Base-by-base conservation (phyloP, 1,140 invertebrate genomes). In the Radopholus similis region DNA sequence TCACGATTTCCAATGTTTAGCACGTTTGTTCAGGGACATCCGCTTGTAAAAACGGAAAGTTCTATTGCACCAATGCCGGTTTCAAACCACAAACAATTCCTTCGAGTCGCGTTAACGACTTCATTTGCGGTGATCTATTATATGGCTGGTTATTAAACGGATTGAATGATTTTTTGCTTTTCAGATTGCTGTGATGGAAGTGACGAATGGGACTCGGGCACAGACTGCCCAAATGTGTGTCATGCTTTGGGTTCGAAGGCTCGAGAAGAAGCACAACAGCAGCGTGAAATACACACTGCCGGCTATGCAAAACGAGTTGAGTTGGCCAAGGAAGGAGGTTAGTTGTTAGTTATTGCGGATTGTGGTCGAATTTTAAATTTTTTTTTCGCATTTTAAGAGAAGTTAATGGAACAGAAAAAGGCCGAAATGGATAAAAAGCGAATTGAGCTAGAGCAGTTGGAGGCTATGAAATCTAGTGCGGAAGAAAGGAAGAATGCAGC, bases 101-200 rank as follows among this genome's bases (percentile, higher is more conserved):
- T 2, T 92, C 93, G 28, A 90, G 90, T 4, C 86, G 90, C 78
- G 93, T 98, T 0, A 95, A 97, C 82, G 96, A 99, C 86, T 91
- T 92, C 2, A 88, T 97, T 70, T 99, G 96, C 86, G 93, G 91
- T 86, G 73, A 63, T 68, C 65, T 68, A 34, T 64, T 38, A 11
- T 4, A 35, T 2, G n/a, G 59, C 13, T 38, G 15, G 37, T 34
- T 30, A 11, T 28, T 53, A 30, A 38, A 38, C 4, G 44, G n/a
- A 30, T 34, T 23, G 21, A 51, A 51, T 32, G 30, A 32, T 40
- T 72, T 66, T 53, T 72, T 64, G 51, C 47, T 44, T 68, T 81
- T 38, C 69, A 88, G 93, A 99, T 84, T 99, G 95, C 75, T 99
- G 95, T 86, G 95, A 98, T 87, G 91, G 90, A 1, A 89, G 89